Percentiles rank a stretch among this genome's conserved stretches.
Conservation (phyloP, 2,888 invertebrate species). For the Anarsia innoxiella region DNA sequence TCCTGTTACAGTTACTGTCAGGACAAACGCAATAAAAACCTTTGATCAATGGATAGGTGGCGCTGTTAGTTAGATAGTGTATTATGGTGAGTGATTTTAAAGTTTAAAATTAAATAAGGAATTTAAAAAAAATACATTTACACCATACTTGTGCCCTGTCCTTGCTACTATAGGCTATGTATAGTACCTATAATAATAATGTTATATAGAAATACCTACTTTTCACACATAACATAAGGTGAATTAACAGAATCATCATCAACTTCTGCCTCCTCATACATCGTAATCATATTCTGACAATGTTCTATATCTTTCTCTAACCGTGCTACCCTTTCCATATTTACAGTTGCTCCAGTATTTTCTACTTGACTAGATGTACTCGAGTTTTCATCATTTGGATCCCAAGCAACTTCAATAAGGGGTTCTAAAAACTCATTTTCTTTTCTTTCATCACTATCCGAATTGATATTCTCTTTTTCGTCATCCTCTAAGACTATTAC, state of each 20-base stretch:
- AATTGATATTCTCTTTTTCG: no score
- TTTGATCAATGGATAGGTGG: no score
- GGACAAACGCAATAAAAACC: no score
- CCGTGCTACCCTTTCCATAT: conserved; percentile 15
- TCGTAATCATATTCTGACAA: conserved; percentile 26
- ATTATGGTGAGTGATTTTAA: no score
- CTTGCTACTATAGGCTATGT: no score
- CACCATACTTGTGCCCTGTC: no score
- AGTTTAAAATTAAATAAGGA: no score
- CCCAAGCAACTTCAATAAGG: conserved; percentile 11
- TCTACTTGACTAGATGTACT: conserved; percentile 3
- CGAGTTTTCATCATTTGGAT: neutral
- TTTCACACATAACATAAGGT: conserved; percentile 33
- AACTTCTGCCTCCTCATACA: conserved; percentile 38
- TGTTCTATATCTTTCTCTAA: conserved; percentile 31
- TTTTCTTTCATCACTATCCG: conserved; percentile 11
- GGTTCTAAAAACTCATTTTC: conserved; percentile 20
- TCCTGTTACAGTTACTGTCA: no score
- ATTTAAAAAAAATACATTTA: no score
- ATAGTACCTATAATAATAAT: no score
- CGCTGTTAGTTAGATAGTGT: no score
- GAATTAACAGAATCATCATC: conserved; percentile 24
- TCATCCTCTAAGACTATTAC: conserved; percentile 7
- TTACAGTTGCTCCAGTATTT: neutral
- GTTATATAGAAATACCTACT: conserved; percentile 31